Evolutionary conservation across 2,113 vertebrate species (phyloP).

Genomic region (Potamarius usumacintae): DNA sequence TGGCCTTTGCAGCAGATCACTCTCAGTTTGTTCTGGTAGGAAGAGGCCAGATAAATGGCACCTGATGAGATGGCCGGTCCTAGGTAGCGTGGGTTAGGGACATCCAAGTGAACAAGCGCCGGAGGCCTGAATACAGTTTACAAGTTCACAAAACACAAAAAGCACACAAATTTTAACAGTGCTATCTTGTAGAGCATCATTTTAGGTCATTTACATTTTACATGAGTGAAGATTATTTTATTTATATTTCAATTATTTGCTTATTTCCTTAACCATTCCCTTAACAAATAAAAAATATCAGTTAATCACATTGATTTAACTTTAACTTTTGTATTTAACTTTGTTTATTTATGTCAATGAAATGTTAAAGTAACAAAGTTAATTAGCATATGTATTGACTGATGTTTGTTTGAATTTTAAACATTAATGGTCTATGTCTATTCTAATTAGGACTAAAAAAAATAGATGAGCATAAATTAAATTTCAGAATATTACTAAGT

Average conservation of each 20-base stretch:
- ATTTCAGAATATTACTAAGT: background rate
- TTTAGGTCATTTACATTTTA: background rate
- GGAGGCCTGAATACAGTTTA: slow-evolving; percentile 80
- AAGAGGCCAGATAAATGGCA: slow-evolving; percentile 96
- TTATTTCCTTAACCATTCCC: background rate
- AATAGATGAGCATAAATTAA: background rate
- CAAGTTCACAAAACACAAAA: slow-evolving; percentile 6
- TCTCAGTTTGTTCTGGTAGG: slow-evolving; percentile 95
- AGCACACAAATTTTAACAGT: background rate
- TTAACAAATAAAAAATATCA: background rate
- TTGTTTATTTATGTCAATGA: background rate
- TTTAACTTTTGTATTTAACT: background rate
- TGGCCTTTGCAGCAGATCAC: slow-evolving; percentile 99
- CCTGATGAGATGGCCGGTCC: slow-evolving; percentile 96
- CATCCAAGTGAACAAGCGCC: slow-evolving; percentile 89
- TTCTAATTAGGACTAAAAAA: background rate
- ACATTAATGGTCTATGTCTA: background rate
- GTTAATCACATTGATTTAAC: background rate
- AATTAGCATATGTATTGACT: background rate
- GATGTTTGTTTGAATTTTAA: background rate
- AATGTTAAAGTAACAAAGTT: background rate
- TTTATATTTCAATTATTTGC: background rate
- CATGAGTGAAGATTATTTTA: background rate
- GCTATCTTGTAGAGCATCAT: background rate
- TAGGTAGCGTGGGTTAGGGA: slow-evolving; percentile 92